These are phyloP conservation scores for Rhagonycha fulva DNA, from an alignment of 2,888 invertebrate species.

Conservation along the genomic window DNA sequence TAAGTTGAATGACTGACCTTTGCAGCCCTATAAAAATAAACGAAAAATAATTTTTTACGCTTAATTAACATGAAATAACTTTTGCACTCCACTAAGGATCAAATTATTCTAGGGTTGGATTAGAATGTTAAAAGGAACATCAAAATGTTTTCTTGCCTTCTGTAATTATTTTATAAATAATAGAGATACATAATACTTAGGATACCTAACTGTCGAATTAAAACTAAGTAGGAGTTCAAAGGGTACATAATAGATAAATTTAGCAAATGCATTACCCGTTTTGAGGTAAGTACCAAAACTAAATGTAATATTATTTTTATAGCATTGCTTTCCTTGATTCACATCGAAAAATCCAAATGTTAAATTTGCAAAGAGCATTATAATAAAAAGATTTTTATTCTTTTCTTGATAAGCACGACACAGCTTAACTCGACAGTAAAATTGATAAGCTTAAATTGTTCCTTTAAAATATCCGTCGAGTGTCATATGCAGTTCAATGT, in stretches of 20 bases:
- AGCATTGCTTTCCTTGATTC: not conserved
- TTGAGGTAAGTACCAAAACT: not conserved
- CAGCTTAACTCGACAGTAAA: not conserved
- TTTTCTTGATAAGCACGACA: not conserved
- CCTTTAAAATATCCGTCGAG: not conserved
- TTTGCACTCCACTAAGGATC: not conserved
- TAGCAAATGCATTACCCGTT: not conserved
- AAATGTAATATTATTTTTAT: not conserved
- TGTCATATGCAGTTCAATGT: not conserved
- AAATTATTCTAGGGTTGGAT: not conserved
- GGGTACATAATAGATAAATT: not conserved
- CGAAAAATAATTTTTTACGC: not conserved
- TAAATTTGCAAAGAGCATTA: not conserved
- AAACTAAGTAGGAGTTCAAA: not conserved
- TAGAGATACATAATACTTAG: not conserved
- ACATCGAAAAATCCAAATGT: not conserved
- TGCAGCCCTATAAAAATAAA: not conserved
- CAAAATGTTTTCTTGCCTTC: not conserved
- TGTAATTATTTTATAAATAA: not conserved
- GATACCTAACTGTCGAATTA: too few relatives aligned
- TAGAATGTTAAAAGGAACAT: not conserved
- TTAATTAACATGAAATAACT: not conserved
- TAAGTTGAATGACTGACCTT: not conserved
- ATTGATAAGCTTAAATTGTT: not conserved
- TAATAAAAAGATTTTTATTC: not conserved